These are phyloP conservation scores for Sipha maydis DNA, from an alignment of 2,888 invertebrate genomes.

Conservation along the genomic window DNA sequence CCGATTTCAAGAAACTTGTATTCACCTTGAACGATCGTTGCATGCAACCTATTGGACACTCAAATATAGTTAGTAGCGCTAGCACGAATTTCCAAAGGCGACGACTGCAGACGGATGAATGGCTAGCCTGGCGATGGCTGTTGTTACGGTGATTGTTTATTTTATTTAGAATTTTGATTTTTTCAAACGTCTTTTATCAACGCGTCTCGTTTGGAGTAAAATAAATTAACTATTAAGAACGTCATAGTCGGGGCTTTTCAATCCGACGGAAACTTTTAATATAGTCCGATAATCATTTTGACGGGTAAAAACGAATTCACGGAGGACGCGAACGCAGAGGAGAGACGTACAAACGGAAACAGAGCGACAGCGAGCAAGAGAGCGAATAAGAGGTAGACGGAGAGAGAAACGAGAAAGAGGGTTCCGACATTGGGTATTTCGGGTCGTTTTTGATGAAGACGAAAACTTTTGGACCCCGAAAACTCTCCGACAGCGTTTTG, in stretches of 20 bases:
- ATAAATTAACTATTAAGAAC: slow-evolving; percentile 54
- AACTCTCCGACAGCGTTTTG: slow-evolving; percentile 52
- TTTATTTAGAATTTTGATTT: not conserved
- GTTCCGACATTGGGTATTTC: not conserved
- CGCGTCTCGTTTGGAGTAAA: slow-evolving; percentile 2
- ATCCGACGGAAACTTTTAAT: slow-evolving; percentile 50
- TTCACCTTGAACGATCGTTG: not conserved
- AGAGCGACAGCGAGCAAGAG: not conserved
- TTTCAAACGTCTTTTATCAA: not conserved
- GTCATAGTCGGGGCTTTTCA: slow-evolving; percentile 39
- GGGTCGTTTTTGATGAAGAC: slow-evolving; percentile 56
- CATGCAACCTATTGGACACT: slow-evolving; percentile 34
- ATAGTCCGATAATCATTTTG: slow-evolving; percentile 55
- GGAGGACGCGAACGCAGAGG: not conserved
- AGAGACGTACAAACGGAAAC: not conserved
- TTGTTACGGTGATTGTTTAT: not conserved
- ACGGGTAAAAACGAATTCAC: slow-evolving; percentile 31
- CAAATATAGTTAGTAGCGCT: not conserved
- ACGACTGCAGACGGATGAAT: not conserved
- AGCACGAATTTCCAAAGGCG: not conserved
- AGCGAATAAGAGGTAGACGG: not conserved
- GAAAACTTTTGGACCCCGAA: slow-evolving; percentile 58
- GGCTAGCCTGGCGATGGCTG: not conserved
- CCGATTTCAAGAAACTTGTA: not conserved
- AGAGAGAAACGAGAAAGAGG: not conserved